Conservation (phyloP, 1,140 invertebrate genomes). For the Drosophila littoralis region DNA sequence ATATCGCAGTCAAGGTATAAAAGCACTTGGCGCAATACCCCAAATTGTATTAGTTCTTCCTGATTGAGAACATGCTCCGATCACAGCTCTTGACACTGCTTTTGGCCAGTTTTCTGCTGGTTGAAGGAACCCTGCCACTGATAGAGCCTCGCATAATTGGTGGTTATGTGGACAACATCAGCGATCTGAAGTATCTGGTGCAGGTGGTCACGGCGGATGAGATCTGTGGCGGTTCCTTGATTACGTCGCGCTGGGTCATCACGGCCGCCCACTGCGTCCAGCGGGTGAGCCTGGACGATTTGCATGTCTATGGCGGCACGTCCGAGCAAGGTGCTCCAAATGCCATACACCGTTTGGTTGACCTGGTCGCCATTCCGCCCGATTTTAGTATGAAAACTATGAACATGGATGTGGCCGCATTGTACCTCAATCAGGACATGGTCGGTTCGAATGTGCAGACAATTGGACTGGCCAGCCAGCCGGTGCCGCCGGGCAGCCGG, state of each 20-base stretch:
- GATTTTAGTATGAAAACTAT: slow-evolving; percentile 51
- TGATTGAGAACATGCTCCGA: slow-evolving; percentile 9
- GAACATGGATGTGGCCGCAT: slow-evolving; percentile 62
- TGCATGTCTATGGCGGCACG: slow-evolving; percentile 58
- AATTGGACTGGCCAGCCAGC: slow-evolving; percentile 41
- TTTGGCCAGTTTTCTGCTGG: slow-evolving; percentile 12
- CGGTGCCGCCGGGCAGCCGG: slow-evolving; percentile 31
- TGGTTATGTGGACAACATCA: slow-evolving; percentile 50
- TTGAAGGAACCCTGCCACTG: neutral
- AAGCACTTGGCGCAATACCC: slow-evolving; percentile 25
- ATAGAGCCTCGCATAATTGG: slow-evolving; percentile 66
- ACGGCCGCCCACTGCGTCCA: slow-evolving; percentile 64
- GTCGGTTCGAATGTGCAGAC: slow-evolving; percentile 50
- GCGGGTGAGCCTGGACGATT: slow-evolving; percentile 1
- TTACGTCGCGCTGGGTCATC: slow-evolving; percentile 58
- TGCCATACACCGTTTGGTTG: slow-evolving; percentile 38
- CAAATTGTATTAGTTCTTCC: slow-evolving; percentile 15
- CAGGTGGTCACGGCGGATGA: slow-evolving; percentile 49
- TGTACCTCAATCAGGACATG: slow-evolving; percentile 44
- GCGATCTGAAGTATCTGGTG: slow-evolving; percentile 55
- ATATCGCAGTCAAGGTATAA: slow-evolving; percentile 22
- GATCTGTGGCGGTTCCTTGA: slow-evolving; percentile 62
- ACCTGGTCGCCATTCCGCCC: slow-evolving; percentile 31
- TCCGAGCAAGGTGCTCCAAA: slow-evolving; percentile 48
- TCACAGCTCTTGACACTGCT: slow-evolving; percentile 23